Base-by-base conservation (phyloP, 2,113 vertebrate genomes). In the Okapia johnstoni region DNA sequence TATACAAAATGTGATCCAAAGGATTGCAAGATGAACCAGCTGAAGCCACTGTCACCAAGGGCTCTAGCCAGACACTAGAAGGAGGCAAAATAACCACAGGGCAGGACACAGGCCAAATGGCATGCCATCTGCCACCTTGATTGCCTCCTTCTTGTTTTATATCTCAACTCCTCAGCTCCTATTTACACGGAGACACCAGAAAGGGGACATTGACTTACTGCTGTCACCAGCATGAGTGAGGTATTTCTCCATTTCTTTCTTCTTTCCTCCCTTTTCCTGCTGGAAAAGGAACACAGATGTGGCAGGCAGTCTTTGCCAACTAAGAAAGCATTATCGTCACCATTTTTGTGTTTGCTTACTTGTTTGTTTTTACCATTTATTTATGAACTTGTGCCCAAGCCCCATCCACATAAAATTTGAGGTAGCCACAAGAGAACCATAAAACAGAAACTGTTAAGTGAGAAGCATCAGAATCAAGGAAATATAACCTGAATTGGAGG, bases 111-210 rank as follows among this genome's bases (percentile, higher is more conserved):
- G 25, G 57, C 36, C 88, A 30, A 46, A 36, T 1, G 85, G 81
- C 50, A 95, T 93, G 93, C 84, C 80, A 58, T 17, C 61, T 16
- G 85, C 76, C 92, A 54, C 93, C 92, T 95, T 91, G 58, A 80
- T 85, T 36, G 66, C 16, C 16, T 40, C 50, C 89, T 48, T 55
- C 89, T 81, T 46, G 36, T 63, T 93, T 94, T 86, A 88, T 81
- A 36, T 33, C 81, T 77, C 81, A 9, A 30, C 60, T 93, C 66
- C 43, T 94, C 86, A 19, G 80, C 83, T 88, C 54, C 90, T 57
- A 66, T 43, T 97, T 81, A 88, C 21, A 96, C 43, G 2, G 33
- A 11, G 66, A 63, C 58, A 23, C 73, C 85, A 83, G 7, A 11
- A 50, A 73, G 66, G 63, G 85, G 57, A 25, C 30, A 92, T 36